Percentiles rank a stretch among this genome's conserved stretches.
phyloP scores from a whole-genome alignment of 1,140 invertebrate species.

The Portunus trituberculatus region DNA sequence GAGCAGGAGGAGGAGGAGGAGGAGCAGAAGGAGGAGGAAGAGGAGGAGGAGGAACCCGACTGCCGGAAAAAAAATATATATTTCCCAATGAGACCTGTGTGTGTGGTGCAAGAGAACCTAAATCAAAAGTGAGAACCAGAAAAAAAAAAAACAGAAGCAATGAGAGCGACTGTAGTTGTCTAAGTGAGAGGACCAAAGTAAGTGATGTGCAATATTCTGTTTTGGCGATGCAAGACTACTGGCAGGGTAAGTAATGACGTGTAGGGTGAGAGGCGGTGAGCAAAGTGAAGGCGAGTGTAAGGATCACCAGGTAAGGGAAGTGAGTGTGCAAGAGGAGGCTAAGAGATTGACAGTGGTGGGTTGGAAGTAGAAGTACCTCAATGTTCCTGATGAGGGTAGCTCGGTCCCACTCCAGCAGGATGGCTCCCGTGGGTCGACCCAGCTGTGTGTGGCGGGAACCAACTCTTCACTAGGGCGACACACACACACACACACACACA shows the following conservation, averaged over 20 bases:
- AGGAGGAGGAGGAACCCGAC: too few species aligned
- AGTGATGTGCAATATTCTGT: background rate
- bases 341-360: background rate
- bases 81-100: too few species aligned
- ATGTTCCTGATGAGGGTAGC: conserved; percentile 75
- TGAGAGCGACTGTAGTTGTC: background rate
- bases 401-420: conserved; percentile 77
- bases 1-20: too few species aligned
- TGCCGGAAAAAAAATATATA: too few species aligned
- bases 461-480: background rate
- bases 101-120: background rate
- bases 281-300: background rate
- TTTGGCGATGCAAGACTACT: background rate
- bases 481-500: conserved; percentile 11
- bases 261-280: background rate
- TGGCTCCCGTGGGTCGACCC: conserved; percentile 72
- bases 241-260: background rate
- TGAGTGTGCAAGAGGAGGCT: background rate
- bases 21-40: too few species aligned
- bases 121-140: background rate
- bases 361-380: conserved; percentile 55
- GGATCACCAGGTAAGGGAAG: background rate
- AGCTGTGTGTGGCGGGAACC: conserved; percentile 58
- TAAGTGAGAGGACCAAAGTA: background rate
- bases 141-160: background rate